These are phyloP conservation scores for Gasteruption jaculator DNA, from an alignment of 2,888 invertebrate species.

Conservation along the genomic window DNA sequence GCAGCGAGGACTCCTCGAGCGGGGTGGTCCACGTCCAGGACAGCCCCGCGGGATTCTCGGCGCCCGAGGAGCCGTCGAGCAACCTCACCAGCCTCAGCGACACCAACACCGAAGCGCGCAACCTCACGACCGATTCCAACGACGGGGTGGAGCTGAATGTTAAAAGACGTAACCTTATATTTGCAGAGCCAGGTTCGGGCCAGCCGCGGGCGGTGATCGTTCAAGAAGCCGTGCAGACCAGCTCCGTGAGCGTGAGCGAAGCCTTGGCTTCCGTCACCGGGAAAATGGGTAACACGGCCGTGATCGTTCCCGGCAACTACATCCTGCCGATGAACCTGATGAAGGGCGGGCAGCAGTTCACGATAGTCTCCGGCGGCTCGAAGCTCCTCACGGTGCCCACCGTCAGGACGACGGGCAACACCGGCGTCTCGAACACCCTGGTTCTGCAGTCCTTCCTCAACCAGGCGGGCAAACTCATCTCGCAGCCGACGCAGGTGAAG, in stretches of 20 bases:
- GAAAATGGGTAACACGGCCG: slow-evolving; percentile 57
- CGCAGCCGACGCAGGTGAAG: slow-evolving; percentile 39
- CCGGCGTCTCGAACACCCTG: slow-evolving; percentile 60
- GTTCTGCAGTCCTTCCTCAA: slow-evolving; percentile 66
- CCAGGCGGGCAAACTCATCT: slow-evolving; percentile 55
- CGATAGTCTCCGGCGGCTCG: slow-evolving; percentile 68
- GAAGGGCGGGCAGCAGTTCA: slow-evolving; percentile 69
- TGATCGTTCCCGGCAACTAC: slow-evolving; percentile 70
- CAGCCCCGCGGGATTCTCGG: slow-evolving; percentile 48
- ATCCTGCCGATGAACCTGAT: slow-evolving; percentile 69
- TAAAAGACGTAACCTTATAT: slow-evolving; percentile 44
- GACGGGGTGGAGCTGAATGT: slow-evolving; percentile 38
- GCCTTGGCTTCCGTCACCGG: slow-evolving; percentile 62
- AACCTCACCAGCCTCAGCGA: slow-evolving; percentile 28
- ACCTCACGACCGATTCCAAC: slow-evolving; percentile 43
- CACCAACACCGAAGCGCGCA: slow-evolving; percentile 36
- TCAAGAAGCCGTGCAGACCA: slow-evolving; percentile 42
- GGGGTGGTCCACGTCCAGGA: slow-evolving; percentile 54
- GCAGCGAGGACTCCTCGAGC: slow-evolving; percentile 74
- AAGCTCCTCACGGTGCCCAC: slow-evolving; percentile 50
- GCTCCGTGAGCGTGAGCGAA: slow-evolving; percentile 56
- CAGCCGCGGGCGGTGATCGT: slow-evolving; percentile 46
- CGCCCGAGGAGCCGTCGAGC: slow-evolving; percentile 35
- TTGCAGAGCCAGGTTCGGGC: slow-evolving; percentile 41
- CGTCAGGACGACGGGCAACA: slow-evolving; percentile 31